A percentile compares a stretch with the other conserved stretches of the same genome.
Conservation (phyloP, 2,888 invertebrate species). For the Agonopterix arenella region DNA sequence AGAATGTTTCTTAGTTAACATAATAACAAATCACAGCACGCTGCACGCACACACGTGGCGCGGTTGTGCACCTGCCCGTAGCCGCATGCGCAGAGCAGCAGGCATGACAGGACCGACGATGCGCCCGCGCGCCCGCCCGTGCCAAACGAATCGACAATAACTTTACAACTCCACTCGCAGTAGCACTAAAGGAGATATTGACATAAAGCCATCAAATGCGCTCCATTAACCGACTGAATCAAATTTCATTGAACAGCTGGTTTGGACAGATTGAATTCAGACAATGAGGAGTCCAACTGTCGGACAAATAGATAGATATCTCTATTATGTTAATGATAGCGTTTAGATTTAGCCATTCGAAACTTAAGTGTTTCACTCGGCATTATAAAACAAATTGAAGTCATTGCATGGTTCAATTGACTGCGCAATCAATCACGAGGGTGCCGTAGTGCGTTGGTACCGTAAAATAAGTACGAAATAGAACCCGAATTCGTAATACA, state of each 20-base stretch:
- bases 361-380: slow-evolving; percentile 11
- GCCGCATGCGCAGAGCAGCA: slow-evolving; percentile 12
- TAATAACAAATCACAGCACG: slow-evolving; percentile 33
- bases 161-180: slow-evolving; percentile 13
- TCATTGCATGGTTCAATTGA: slow-evolving; percentile 7
- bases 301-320: slow-evolving; percentile 33
- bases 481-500: slow-evolving; percentile 13
- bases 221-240: slow-evolving; percentile 61
- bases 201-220: slow-evolving; percentile 46
- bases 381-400: not conserved
- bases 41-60: slow-evolving; percentile 12
- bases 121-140: slow-evolving; percentile 18
- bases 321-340: slow-evolving; percentile 24
- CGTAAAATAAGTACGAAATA: slow-evolving; percentile 10
- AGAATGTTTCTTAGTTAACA: slow-evolving; percentile 8
- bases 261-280: slow-evolving; percentile 31
- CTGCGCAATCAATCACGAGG: slow-evolving; percentile 17
- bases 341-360: slow-evolving; percentile 14
- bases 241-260: slow-evolving; percentile 67
- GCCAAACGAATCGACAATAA: slow-evolving; percentile 28
- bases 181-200: slow-evolving; percentile 29
- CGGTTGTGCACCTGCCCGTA: slow-evolving; percentile 15
- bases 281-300: slow-evolving; percentile 40
- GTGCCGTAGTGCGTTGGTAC: slow-evolving; percentile 1
- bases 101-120: not conserved